Base-by-base conservation (phyloP, 1,140 invertebrate species). In the Acromyrmex charruanus region DNA sequence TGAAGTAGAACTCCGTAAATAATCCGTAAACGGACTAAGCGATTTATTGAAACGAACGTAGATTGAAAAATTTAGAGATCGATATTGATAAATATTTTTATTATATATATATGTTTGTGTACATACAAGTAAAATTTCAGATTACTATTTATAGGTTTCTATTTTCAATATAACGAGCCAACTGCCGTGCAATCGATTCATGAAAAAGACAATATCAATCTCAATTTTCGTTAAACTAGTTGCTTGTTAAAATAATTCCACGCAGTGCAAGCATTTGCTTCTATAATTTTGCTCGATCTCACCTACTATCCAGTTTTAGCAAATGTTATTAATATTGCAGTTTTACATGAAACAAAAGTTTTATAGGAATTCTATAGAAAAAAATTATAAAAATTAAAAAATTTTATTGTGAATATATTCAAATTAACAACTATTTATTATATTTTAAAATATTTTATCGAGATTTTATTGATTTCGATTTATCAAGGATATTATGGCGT, bases 221-320 rank as follows among this genome's bases (percentile, higher is more conserved):
- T 71, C 79, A 81, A 82, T 82, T 82, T 82, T 71, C 53, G 18
- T 74, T 39, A 28, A 71, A 44, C 51, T 25, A 5, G 39, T 44
- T 44, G 35, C 65, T 44, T n/a, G 39, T 49, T 61, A 53, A 59
- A 59, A 49, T 59, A 72, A 71, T 59, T 72, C 18, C 44, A 49
- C 16, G 35, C 21, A 9, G 7, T 31, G 14, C n/a, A 21, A 53
- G 6, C 68, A 61, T 49, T 44, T 44, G 39, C 39, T 44, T 44
- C 10, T 44, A 61, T 82, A 82, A 82, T 61, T 53, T 35, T n/a
- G 16, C 35, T 31, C 6, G 18, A 35, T 61, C 14, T 72, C 18
- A 59, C 49, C 18, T 71, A 55, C 0, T n/a, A 81, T 71, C 1
- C 55, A 74, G 12, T 68, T 49, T 59, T 18, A 44, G 21, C 39